Base-by-base conservation (phyloP, 2,797 vertebrate genomes). In the Etheostoma perlongum region DNA sequence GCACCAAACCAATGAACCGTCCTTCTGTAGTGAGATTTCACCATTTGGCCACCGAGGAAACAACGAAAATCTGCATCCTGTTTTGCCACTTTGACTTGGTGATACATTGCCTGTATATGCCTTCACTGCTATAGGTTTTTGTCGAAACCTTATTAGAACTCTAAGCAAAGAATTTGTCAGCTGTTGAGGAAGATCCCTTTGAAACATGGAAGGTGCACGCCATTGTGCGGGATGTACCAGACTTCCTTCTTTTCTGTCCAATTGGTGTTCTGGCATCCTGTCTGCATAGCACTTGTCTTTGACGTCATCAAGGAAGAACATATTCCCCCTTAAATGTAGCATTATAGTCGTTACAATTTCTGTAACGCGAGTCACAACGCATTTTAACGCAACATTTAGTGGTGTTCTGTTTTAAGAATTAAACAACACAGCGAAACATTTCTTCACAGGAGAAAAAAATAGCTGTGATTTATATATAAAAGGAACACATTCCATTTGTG, bases 151-250 rank as follows among this genome's bases (percentile, higher is more conserved):
- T n/a, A 27, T 18, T 5, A 67, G 64, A 3, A 62, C 58, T 12
- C 66, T 59, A 40, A 70, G 1, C 14, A 57, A n/a, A 0, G 65
- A 69, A 40, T 52, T 67, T 25, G 74, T 69, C 2, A 69, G 18
- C 23, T 30, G 21, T 65, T 53, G 0, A 53, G 30, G 30, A 6
- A 30, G 30, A 30, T 23, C 1, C 61, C 53, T 52, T 78, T 58
- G 7, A 58, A 70, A 3, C 30, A 23, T 19, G 60, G 52, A 42
- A 58, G 67, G 16, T n/a, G 11, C 6, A 65, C 67, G 0, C 53
- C 19, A 18, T 54, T 55, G 44, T 67, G 72, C 0, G 47, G 63
- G 21, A 75, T 60, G 18, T 36, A 55, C 69, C 58, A 53, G 3
- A 53, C 14, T 30, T 30, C 6, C 5, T 30, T 30, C 30, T 11